Percentiles rank a stretch among this genome's conserved stretches.
Conservation (phyloP, 2,113 vertebrate genomes). For the Cyanoramphus novaezelandiae region DNA sequence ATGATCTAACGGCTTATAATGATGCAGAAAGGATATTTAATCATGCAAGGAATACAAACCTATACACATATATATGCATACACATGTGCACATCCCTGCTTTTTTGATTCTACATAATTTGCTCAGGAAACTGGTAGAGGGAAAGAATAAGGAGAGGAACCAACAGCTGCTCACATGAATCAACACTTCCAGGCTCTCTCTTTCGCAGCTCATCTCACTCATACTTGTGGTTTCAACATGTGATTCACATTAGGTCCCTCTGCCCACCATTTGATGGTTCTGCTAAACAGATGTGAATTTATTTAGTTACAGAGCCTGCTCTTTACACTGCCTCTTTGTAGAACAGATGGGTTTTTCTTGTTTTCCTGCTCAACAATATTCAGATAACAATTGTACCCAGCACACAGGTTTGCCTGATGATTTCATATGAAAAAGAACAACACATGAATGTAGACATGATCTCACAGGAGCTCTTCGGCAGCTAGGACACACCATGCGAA, state of each 20-base stretch:
- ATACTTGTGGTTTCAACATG: conserved; percentile 67
- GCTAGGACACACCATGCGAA: background rate
- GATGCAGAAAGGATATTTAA: background rate
- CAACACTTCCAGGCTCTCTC: conserved; percentile 57
- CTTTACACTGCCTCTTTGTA: conserved; percentile 49
- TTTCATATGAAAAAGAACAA: background rate
- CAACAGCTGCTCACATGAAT: conserved; percentile 61
- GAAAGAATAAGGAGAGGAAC: conserved; percentile 41
- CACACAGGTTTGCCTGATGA: background rate
- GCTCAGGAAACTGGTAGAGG: background rate
- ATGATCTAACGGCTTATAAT: background rate
- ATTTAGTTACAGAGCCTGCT: conserved; percentile 61
- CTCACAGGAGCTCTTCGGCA: background rate
- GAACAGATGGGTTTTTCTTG: conserved; percentile 45
- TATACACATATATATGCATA: background rate
- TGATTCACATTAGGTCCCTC: conserved; percentile 62
- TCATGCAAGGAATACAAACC: background rate
- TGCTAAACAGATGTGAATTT: conserved; percentile 69
- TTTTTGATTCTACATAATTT: background rate
- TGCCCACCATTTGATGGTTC: conserved; percentile 55
- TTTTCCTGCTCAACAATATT: background rate
- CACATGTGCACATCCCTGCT: background rate
- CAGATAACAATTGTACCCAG: background rate
- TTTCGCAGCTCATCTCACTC: conserved; percentile 59
- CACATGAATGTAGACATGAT: background rate